Conservation (phyloP, 2,888 invertebrate species). For the Heterodera filipjevi region DNA sequence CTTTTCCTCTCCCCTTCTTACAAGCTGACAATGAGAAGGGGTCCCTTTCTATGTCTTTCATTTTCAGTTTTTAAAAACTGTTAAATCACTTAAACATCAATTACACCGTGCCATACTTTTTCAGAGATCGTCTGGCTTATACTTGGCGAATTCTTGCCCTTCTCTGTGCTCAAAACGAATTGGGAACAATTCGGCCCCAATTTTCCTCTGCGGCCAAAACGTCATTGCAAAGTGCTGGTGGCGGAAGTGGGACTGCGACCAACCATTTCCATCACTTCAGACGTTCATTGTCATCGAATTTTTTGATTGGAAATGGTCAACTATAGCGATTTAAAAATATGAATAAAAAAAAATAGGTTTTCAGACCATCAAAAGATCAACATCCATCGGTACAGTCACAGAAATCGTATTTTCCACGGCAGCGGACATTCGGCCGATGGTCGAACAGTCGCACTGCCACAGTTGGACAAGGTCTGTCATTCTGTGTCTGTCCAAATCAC, state of each 20-base stretch:
- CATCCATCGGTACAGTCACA: not conserved
- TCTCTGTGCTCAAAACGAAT: constrained; percentile 27
- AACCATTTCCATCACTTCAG: not conserved
- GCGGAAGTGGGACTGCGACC: not conserved
- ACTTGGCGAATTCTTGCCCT: constrained; percentile 40
- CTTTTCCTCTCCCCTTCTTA: too few relatives aligned
- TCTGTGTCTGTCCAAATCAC: not conserved
- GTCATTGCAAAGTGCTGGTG: not conserved
- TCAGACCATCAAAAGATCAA: not conserved
- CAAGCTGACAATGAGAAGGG: too few relatives aligned
- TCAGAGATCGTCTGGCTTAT: constrained; percentile 34
- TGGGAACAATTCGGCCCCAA: constrained; percentile 23
- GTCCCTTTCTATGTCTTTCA: too few relatives aligned
- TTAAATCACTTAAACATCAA: too few relatives aligned
- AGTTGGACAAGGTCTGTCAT: not conserved
- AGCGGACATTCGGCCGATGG: not conserved
- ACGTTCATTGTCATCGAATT: not conserved
- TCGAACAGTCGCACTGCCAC: not conserved
- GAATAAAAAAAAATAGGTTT: not conserved
- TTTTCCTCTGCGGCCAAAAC: not conserved
- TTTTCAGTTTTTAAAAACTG: too few relatives aligned
- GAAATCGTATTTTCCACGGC: constrained; percentile 11
- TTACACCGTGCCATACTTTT: too few relatives aligned
- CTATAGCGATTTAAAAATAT: not conserved
- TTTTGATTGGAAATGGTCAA: not conserved